Percentiles rank a stretch among this genome's conserved stretches.
phyloP scores from a whole-genome alignment of 2,797 vertebrate genomes.

The Miichthys miiuy region DNA sequence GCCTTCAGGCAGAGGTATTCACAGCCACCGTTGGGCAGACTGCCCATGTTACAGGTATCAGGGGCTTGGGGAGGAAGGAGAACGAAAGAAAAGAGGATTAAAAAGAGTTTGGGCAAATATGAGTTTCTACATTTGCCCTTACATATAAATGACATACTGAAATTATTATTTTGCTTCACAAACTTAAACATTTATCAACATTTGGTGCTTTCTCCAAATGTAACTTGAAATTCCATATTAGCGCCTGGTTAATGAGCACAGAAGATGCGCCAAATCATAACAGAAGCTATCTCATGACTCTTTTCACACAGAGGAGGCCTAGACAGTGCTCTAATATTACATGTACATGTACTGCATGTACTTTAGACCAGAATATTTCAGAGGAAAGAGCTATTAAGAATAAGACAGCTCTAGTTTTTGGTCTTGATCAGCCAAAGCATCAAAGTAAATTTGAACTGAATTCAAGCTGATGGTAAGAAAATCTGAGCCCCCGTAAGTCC shows the following conservation, averaged over 20 bases:
- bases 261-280: background rate
- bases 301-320: too few species aligned
- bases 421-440: background rate
- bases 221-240: constrained; percentile 8
- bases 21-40: constrained; percentile 94
- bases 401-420: constrained; percentile 5
- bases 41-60: constrained; percentile 92
- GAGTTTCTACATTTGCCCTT: background rate
- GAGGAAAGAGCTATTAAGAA: constrained; percentile 24
- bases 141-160: background rate
- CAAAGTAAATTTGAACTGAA: background rate
- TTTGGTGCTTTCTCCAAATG: constrained; percentile 2
- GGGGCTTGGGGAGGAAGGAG: constrained; percentile 82
- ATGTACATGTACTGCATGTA: background rate
- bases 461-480: background rate
- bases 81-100: constrained; percentile 13
- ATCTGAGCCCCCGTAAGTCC: too few species aligned
- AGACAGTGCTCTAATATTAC: too few species aligned
- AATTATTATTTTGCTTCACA: background rate
- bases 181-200: background rate
- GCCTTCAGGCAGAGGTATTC: constrained; percentile 97
- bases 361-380: background rate
- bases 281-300: too few species aligned
- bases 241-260: background rate
- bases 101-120: background rate